Percentiles rank a stretch among this genome's conserved stretches.
These are phyloP conservation scores for Tragelaphus scriptus DNA, from an alignment of 2,113 vertebrate genomes.

Conservation along the genomic window DNA sequence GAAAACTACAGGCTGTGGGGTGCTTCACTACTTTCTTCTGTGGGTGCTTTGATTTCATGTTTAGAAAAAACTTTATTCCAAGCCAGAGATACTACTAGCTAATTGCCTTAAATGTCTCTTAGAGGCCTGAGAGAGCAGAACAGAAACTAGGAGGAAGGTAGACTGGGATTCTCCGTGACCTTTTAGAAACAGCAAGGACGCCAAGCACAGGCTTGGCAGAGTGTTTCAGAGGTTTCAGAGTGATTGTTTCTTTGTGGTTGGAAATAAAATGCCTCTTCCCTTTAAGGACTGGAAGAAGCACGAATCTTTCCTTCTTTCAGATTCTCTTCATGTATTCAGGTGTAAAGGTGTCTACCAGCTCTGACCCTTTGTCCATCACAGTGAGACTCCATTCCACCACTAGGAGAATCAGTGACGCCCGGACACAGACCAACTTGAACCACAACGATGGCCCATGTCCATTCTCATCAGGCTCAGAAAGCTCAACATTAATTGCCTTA, in stretches of 20 bases:
- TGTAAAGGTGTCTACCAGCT: neutral
- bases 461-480: neutral
- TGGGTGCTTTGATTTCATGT: neutral
- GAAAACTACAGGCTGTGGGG: neutral
- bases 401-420: neutral
- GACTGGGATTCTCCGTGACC: neutral
- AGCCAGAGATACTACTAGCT: neutral
- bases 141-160: neutral
- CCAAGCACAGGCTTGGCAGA: neutral
- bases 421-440: rapidly evolving
- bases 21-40: neutral
- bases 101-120: neutral
- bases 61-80: neutral
- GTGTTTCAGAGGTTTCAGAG: neutral
- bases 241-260: neutral
- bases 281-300: neutral
- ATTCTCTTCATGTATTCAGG: neutral
- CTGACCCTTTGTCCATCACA: neutral
- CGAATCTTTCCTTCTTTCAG: neutral
- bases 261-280: neutral
- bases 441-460: rapidly evolving
- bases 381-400: neutral
- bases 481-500: neutral
- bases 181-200: neutral
- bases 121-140: neutral